Percentiles rank a stretch among this genome's conserved stretches.
Conservation (phyloP, 1,140 invertebrate species). For the Trypoxylus dichotomus region DNA sequence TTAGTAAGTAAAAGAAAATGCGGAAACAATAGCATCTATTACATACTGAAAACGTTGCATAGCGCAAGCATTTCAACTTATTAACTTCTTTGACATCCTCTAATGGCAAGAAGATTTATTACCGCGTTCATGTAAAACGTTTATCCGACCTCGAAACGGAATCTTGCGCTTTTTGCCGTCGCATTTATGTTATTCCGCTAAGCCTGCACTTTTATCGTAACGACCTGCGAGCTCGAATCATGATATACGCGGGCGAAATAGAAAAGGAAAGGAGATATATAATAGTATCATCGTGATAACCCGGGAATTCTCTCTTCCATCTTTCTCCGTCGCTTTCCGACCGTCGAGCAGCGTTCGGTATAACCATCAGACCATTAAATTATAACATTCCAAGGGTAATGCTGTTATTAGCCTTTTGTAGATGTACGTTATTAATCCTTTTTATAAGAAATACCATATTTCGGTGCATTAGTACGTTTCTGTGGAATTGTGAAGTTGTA, state of each 20-base stretch:
- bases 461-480: neutral
- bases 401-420: neutral
- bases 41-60: too few species aligned
- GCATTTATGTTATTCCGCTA: neutral
- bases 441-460: slow-evolving; percentile 1
- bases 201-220: neutral
- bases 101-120: too few species aligned
- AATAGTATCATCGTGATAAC: too few species aligned
- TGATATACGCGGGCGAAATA: neutral
- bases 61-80: too few species aligned
- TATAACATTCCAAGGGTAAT: slow-evolving; percentile 18
- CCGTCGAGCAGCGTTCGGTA: neutral
- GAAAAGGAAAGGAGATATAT: neutral
- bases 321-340: neutral
- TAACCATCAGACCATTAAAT: slow-evolving; percentile 21
- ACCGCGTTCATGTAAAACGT: too few species aligned
- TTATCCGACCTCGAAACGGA: too few species aligned
- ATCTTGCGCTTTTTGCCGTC: too few species aligned
- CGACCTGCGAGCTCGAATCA: too few species aligned
- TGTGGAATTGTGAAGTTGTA: neutral
- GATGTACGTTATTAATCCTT: neutral
- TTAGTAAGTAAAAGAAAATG: neutral
- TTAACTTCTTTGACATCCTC: too few species aligned
- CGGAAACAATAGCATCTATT: too few species aligned
- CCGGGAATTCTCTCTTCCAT: neutral